Base-by-base conservation (phyloP, 2,113 vertebrate genomes). In the Ahaetulla prasina region DNA sequence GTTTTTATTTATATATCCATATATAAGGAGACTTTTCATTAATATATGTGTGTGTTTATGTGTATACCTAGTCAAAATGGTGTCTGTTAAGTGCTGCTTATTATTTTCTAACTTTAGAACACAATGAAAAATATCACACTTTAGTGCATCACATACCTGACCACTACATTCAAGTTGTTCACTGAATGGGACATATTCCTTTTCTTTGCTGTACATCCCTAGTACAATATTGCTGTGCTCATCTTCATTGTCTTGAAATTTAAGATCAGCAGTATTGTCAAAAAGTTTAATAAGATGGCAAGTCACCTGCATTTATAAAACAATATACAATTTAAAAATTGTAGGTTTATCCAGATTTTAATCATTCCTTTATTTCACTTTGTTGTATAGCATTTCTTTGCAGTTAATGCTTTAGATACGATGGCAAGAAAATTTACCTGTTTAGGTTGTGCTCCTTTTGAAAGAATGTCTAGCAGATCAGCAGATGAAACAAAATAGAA, bases 401-500 rank as follows among this genome's bases (percentile, higher is more conserved):
- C 84, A 87, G 39, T 93, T 93, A 92, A 92, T 27, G 0, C 88
- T 93, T 7, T 49, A 7, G 63, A 49, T 45, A 74, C 1, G 6
- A 52, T 30, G 3, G 30, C 49, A 90, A 93, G 91, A 80, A 95
- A 23, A 18, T n/a, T 95, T 97, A 99, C 98, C 97, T 98, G 95
- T 93, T 95, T 97, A 8, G 98, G 98, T 50, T 98, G 97, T 90
- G 94, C 92, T 96, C 97, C 97, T 95, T 98, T 98, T 52, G 98
- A 98, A 85, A 98, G 96, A 60, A 98, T 98, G 93, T 98, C 98
- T 94, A 99, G 96, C 92, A 98, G 95, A 90, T 98, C 98, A 90
- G 97, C 93, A 22, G 98, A 98, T 87, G 98, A 98, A 94, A 98
- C 94, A 93, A 98, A 98, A 96, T 92, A 99, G 96, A 98, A 98